These are phyloP conservation scores for Lipotes vexillifer DNA, from an alignment of 2,113 vertebrate genomes.

Conservation along the genomic window DNA sequence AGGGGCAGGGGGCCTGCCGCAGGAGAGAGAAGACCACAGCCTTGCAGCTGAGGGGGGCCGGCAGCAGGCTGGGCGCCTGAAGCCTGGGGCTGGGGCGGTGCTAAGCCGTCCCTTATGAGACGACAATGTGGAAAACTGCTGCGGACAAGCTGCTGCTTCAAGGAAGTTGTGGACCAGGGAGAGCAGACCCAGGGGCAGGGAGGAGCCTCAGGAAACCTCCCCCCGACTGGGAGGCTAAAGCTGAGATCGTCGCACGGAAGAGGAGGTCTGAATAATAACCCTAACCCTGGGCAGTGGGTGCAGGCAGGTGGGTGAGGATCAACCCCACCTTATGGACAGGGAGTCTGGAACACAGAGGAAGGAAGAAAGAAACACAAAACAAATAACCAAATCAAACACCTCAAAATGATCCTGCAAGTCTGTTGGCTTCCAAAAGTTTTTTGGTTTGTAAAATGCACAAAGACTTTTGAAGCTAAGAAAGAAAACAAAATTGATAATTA, in stretches of 20 bases:
- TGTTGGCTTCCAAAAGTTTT: not conserved
- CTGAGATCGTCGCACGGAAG: not conserved
- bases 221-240: not conserved
- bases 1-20: not conserved
- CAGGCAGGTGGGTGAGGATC: not conserved
- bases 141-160: too few species aligned
- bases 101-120: not conserved
- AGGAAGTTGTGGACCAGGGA: not conserved
- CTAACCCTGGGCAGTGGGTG: not conserved
- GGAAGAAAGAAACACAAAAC: not conserved
- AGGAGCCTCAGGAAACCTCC: too few species aligned
- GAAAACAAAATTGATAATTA: not conserved
- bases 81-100: not conserved
- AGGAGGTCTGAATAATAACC: not conserved
- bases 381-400: not conserved
- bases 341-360: not conserved
- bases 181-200: fast-evolving
- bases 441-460: not conserved
- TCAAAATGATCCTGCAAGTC: not conserved
- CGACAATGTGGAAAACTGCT: not conserved
- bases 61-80: not conserved
- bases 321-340: not conserved
- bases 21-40: not conserved
- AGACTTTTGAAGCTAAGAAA: not conserved
- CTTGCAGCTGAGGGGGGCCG: not conserved